These are phyloP conservation scores for Drosophila colorata DNA, from an alignment of 2,888 invertebrate genomes.

Conservation along the genomic window DNA sequence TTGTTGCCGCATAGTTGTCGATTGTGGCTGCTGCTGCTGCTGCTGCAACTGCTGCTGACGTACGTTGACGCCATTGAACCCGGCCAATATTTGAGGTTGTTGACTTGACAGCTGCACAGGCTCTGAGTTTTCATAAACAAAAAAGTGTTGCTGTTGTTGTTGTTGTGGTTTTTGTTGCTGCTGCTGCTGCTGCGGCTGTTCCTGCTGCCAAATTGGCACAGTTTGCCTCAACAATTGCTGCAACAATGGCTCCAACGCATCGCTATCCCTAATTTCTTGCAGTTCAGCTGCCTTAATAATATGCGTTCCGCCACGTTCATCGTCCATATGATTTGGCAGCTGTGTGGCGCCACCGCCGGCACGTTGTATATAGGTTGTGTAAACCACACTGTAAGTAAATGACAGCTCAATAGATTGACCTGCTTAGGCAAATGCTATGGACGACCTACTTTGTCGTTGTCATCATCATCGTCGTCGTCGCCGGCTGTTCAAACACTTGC, in stretches of 20 bases:
- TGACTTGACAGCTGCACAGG: slow-evolving; percentile 59
- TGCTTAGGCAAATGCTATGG: slow-evolving; percentile 23
- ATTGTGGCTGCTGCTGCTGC: slow-evolving; percentile 31
- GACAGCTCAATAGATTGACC: slow-evolving; percentile 65
- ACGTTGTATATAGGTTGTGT: slow-evolving; percentile 34
- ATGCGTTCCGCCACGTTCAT: slow-evolving; percentile 49
- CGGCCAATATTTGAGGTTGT: slow-evolving; percentile 71
- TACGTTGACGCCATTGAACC: slow-evolving; percentile 75
- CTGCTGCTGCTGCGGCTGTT: slow-evolving; percentile 17
- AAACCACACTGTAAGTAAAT: slow-evolving; percentile 59
- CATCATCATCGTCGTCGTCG: not conserved
- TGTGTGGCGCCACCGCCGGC: slow-evolving; percentile 23
- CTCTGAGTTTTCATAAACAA: slow-evolving; percentile 61
- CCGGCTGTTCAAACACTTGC: slow-evolving; percentile 69
- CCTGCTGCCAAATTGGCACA: slow-evolving; percentile 67
- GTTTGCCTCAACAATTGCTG: slow-evolving; percentile 63
- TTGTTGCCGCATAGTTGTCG: slow-evolving; percentile 34
- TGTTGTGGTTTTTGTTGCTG: slow-evolving; percentile 26
- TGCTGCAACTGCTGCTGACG: slow-evolving; percentile 48
- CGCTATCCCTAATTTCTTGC: slow-evolving; percentile 52
- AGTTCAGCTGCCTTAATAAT: slow-evolving; percentile 55
- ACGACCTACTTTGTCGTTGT: slow-evolving; percentile 69
- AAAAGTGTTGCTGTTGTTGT: slow-evolving; percentile 60
- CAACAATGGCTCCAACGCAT: slow-evolving; percentile 66
- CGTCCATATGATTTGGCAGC: slow-evolving; percentile 46